Evolutionary conservation across 92 coral and sea anemone species (phyloP).

Genomic region (Phenganax subtilis): DNA sequence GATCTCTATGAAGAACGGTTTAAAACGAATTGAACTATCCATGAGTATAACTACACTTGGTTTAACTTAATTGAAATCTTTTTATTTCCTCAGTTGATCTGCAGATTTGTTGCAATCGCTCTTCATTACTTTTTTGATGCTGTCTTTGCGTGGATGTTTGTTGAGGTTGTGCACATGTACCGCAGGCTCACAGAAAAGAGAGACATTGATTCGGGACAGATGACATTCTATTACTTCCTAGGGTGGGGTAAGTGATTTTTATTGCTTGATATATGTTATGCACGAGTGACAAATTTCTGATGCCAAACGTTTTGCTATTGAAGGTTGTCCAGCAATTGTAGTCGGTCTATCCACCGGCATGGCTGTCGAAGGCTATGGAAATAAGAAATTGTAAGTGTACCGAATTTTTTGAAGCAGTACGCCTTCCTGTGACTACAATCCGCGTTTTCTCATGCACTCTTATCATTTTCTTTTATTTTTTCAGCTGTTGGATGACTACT

Average conservation of each 20-base stretch:
- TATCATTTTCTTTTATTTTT: background rate
- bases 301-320: background rate
- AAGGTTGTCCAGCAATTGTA: slow-evolving; percentile 89
- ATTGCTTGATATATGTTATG: no score
- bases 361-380: slow-evolving; percentile 89
- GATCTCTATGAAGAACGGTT: no score
- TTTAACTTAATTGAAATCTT: background rate
- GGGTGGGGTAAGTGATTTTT: slow-evolving; percentile 84
- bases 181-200: slow-evolving; percentile 89
- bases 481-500: slow-evolving; percentile 94
- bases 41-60: no score
- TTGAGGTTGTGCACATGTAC: slow-evolving; percentile 95
- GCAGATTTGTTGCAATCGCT: slow-evolving; percentile 78
- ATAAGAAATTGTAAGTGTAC: slow-evolving; percentile 73
- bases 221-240: slow-evolving; percentile 92
- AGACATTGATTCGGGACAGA: slow-evolving; percentile 84
- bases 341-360: slow-evolving; percentile 92
- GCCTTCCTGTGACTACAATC: no score
- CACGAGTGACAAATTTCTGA: background rate
- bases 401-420: no score
- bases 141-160: slow-evolving; percentile 98
- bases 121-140: slow-evolving; percentile 95
- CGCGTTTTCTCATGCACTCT: no score
- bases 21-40: no score
- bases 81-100: slow-evolving; percentile 55